Evolutionary conservation across 2,797 vertebrate genomes (phyloP).

Genomic region (Erpetoichthys calabaricus): DNA sequence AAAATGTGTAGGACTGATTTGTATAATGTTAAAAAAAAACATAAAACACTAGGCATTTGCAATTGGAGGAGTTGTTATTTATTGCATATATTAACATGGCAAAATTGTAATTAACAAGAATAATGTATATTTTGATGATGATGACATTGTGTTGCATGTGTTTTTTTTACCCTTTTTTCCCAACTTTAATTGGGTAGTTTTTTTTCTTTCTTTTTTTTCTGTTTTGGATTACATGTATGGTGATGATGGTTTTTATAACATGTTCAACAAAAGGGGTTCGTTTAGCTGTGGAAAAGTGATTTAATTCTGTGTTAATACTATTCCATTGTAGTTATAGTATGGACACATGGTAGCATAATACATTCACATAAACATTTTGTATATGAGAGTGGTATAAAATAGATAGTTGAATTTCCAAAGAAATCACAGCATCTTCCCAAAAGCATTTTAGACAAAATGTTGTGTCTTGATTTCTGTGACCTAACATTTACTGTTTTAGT

Average conservation of each 20-base stretch:
- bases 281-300: conserved; percentile 36
- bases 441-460: neutral
- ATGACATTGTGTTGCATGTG: conserved; percentile 11
- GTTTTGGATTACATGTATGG: conserved; percentile 19
- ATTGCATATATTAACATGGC: conserved; percentile 4
- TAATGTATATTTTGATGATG: conserved; percentile 19
- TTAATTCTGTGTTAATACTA: conserved; percentile 8
- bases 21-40: neutral
- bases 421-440: neutral
- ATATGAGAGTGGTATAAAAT: too few species aligned
- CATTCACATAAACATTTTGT: too few species aligned
- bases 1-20: neutral
- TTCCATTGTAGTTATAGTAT: too few species aligned
- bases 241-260: conserved; percentile 25
- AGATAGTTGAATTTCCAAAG: neutral
- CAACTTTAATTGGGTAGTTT: too few species aligned
- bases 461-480: neutral
- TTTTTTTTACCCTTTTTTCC: too few species aligned
- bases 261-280: conserved; percentile 22
- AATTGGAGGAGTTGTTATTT: conserved; percentile 1
- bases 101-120: neutral
- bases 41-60: neutral
- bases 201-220: too few species aligned
- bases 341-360: too few species aligned
- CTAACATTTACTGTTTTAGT: neutral